Base-by-base conservation (phyloP, 1,140 invertebrate species). In the Apis dorsata region DNA sequence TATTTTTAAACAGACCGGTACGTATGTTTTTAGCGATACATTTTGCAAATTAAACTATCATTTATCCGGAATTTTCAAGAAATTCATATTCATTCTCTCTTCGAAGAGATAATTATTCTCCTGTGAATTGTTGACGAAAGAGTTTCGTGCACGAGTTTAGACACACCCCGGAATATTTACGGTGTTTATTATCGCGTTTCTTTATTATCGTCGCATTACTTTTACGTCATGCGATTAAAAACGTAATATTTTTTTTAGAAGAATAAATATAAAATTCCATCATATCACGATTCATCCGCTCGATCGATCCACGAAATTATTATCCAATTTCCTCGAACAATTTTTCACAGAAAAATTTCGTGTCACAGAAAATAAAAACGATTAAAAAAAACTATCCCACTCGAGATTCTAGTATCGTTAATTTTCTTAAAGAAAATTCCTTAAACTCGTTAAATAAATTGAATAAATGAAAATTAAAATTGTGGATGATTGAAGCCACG, bases 121-220 rank as follows among this genome's bases (percentile, higher is more conserved):
- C 8, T 5, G 66, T n/a, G 34, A 49, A 68, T 68, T 12, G 19
- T 12, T 21, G 2, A 13, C 44, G 63, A 34, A 28, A 65, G 17
- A 28, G 63, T 24, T 34, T 65, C 63, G 63, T 65, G 63, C 15
- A 65, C 28, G 13, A 65, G 63, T 34, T 65, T 17, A 34, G 63
- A 65, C 63, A 65, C 63, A 13, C 63, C 63, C 24, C 63, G 63
- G 63, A 65, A 65, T 65, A 28, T 65, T 65, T 65, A 28, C 63
- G 28, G 13, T 65, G 63, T 65, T 28, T 24, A 63, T 13, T 13
- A 24, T 24, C 15, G 8, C 13, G 63, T 28, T 65, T 65, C 24
- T 17, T 17, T 28, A 34, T 15, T 34, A 10, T 65, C 15, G 24
- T 8, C 24, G 17, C 15, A 65, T 19, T 17, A 65, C 24, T 65